Base-by-base conservation (phyloP, 2,113 vertebrate species). In the Nothoprocta pentlandii region DNA sequence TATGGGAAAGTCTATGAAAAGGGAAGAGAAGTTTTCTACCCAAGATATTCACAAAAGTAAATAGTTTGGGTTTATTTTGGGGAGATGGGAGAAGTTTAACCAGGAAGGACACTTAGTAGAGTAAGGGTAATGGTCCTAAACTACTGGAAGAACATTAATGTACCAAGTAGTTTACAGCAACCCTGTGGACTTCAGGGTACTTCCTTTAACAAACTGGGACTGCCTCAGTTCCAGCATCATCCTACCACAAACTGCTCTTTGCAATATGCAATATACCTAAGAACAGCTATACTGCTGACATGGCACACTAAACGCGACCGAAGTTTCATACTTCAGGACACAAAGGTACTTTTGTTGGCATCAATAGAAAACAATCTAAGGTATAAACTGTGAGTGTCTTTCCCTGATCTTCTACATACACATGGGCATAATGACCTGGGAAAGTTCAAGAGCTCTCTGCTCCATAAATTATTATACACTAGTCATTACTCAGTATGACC, bases 201-300 rank as follows among this genome's bases (percentile, higher is more conserved):
- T 68, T 68, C 20, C 30, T 47, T 47, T 16, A 47, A 10, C 30
- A 46, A 79, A 64, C 6, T 5, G 76, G 41, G 28, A 28, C 66
- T 41, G 6, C 8, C 26, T 61, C 49, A 30, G 0, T 6, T 44
- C 14, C 39, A 41, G 30, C 22, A 56, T 12, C 66, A 63, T 17
- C 28, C 46, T 56, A 36, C 16, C 23, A 41, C 59, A 86, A 41
- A 32, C 73, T 54, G 53, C 42, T 68, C 32, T 47, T 0, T 2
- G 5, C 4, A 42, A 28, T 16, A 54, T 59, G 56, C 36, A 66
- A 42, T 10, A 25, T 2, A 39, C 51, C 41, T 6, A 11, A 12
- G 14, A 79, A 73, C 64, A 0, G 2, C 58, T 49, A 39, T 0
- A 1, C 12, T 88, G 82, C 44, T 56, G 28, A 32, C 53, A 32